A percentile compares a stretch with the other conserved stretches of the same genome.
These are phyloP conservation scores for Nasonovia ribisnigri DNA, from an alignment of 2,888 invertebrate genomes.

Conservation along the genomic window DNA sequence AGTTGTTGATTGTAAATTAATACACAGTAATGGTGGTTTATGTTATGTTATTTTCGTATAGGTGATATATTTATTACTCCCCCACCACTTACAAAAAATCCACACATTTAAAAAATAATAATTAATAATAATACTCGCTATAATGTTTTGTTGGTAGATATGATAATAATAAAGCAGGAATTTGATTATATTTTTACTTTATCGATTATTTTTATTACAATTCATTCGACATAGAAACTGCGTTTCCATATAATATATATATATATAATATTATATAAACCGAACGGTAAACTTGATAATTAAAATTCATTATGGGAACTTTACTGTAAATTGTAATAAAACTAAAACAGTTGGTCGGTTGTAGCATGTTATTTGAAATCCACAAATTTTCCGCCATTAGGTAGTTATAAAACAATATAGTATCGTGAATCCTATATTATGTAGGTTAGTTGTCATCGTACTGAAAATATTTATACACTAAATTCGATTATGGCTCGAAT, in stretches of 20 bases:
- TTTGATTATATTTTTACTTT: background rate
- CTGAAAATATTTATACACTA: background rate
- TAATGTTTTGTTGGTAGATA: background rate
- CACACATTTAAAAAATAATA: background rate
- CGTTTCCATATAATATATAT: background rate
- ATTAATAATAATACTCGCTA: background rate
- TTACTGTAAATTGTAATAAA: background rate
- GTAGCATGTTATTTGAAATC: background rate
- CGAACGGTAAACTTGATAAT: background rate
- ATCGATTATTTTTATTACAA: background rate
- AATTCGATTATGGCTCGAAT: background rate
- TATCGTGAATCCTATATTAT: background rate
- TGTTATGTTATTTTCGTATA: background rate
- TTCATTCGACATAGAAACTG: background rate
- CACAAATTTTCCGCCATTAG: background rate
- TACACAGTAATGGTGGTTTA: background rate
- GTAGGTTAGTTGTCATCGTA: background rate
- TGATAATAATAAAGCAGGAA: background rate
- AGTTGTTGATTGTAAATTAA: background rate
- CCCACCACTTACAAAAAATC: background rate
- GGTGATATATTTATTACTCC: background rate
- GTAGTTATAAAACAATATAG: background rate
- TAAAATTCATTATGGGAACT: background rate
- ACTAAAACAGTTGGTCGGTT: background rate
- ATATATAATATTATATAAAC: background rate